Percentiles rank a stretch among this genome's conserved stretches.
phyloP scores from a whole-genome alignment of 2,888 invertebrate species.

The Maniola hyperantus region DNA sequence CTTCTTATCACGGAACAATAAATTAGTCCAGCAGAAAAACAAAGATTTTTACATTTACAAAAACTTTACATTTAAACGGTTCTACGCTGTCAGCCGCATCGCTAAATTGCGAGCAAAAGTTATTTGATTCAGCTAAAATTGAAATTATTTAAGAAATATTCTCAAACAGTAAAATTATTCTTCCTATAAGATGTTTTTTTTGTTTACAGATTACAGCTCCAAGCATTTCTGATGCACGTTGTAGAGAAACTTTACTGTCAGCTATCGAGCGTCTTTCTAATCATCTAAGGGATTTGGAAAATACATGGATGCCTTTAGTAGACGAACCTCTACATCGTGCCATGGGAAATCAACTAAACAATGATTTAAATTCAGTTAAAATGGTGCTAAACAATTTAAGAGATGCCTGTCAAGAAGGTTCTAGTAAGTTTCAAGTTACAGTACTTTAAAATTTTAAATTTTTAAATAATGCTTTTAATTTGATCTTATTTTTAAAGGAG shows the following conservation, averaged over 20 bases:
- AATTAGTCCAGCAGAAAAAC: no score
- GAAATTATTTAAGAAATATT: no score
- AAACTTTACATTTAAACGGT: no score
- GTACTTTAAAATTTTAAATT: no score
- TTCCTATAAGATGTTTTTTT: no score
- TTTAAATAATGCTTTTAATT: no score
- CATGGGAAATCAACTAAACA: conserved; percentile 22
- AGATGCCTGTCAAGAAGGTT: conserved; percentile 24
- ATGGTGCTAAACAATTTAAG: conserved; percentile 26
- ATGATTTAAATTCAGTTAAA: conserved; percentile 22
- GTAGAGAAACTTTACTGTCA: conserved; percentile 57
- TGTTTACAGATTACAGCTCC: conserved; percentile 44
- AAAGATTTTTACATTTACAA: no score
- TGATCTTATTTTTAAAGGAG: background rate
- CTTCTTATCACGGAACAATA: no score
- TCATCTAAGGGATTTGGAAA: conserved; percentile 18
- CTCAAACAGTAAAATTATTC: background rate
- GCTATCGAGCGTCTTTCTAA: conserved; percentile 45
- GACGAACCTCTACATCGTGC: conserved; percentile 5
- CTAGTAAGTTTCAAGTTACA: conserved; percentile 9
- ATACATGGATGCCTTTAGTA: conserved; percentile 27
- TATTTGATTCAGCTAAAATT: no score
- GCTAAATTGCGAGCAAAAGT: no score
- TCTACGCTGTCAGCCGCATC: no score
- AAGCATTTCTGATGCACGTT: conserved; percentile 58